Evolutionary conservation across 2,113 vertebrate genomes (phyloP).

Genomic region (Lampris megalopsis): DNA sequence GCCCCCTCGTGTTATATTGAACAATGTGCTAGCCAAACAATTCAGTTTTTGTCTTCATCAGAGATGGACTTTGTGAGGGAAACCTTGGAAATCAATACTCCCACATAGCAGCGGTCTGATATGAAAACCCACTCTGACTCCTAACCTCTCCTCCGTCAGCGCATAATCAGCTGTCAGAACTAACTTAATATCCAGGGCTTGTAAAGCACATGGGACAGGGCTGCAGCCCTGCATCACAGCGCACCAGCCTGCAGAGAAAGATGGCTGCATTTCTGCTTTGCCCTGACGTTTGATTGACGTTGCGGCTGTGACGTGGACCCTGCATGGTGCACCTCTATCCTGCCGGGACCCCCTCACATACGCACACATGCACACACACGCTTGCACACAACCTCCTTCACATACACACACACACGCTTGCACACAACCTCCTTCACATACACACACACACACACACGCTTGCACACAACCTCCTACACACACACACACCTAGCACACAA

Average conservation of each 20-base stretch:
- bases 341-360: constrained; percentile 31
- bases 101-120: constrained; percentile 63
- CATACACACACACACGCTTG: no score
- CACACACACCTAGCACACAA: no score
- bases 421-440: background rate
- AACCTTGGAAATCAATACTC: constrained; percentile 70
- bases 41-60: constrained; percentile 58
- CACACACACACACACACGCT: background rate
- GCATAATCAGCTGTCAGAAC: constrained; percentile 72
- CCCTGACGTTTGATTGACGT: constrained; percentile 72
- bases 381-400: background rate
- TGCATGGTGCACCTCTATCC: constrained; percentile 20
- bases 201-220: constrained; percentile 58
- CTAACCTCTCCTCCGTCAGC: constrained; percentile 58
- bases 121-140: constrained; percentile 57
- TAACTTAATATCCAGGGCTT: constrained; percentile 66
- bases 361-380: background rate
- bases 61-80: constrained; percentile 34
- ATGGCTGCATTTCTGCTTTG: constrained; percentile 69
- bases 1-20: constrained; percentile 46
- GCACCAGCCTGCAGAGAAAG: constrained; percentile 51
- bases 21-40: constrained; percentile 26
- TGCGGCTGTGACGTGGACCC: constrained; percentile 46
- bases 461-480: background rate
- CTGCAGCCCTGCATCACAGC: constrained; percentile 57